Evolutionary conservation across 2,797 vertebrate species (phyloP), one percentile per base, ranked within the genome.

Genomic region (Antennarius maculatus): DNA sequence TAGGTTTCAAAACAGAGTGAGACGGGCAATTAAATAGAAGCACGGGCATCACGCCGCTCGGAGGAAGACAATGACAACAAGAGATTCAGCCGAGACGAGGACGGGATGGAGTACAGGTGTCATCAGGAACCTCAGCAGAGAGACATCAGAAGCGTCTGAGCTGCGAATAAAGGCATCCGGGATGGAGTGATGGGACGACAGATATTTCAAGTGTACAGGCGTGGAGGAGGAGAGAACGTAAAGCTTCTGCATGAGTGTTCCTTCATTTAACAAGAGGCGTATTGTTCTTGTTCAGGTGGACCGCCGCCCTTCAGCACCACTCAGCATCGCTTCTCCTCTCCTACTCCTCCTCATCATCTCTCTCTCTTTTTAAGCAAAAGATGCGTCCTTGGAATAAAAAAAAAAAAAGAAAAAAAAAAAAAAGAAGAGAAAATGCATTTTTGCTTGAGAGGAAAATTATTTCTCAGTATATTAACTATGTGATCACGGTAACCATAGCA

Each of bases 401-500:
- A 64, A 23, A 23, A 23, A 1, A 23, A 23, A 23, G 1, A 23
- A 53, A 2, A 43, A 12, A 61, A 34, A 77, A 69, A 23, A 1
- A 23, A 23, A 23, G 1, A 23, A 53, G 13, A 43, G 13, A 61
- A 34, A 77, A 69, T 29, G 29, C 49, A 69, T 51, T 52, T 23
- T 58, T 69, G 74, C 69, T 81, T 9, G 51, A 79, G 71, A 75
- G 71, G 56, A 84, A 76, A 74, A 67, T 45, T 57, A 83, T 79
- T 82, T 80, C 55, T 80, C 70, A 59, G 55, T 66, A 48, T 62
- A 84, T 67, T 76, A 79, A 67, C 58, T 72, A 81, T 78, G 55
- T 71, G 68, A 82, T 76, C 67, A 69, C 53, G 74, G 88, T 88
- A 82, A 83, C 88, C 84, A 89, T 91, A 84, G 90, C 75, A 89